Evolutionary conservation across 2,797 vertebrate genomes (phyloP), one percentile per base, ranked within the genome.

Genomic region (Peromyscus eremicus): DNA sequence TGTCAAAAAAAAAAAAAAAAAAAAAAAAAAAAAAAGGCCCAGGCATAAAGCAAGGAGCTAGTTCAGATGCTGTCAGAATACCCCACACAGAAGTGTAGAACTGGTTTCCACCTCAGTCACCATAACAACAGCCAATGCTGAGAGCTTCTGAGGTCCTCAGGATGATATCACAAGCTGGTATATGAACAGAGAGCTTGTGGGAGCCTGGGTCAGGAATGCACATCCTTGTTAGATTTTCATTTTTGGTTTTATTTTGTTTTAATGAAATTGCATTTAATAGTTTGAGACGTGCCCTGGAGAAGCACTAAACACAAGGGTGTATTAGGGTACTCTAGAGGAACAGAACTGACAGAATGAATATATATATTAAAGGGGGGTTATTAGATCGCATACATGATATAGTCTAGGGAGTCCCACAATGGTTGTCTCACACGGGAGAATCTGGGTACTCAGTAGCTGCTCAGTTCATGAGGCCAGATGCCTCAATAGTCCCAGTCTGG

Each of bases 21-120:
- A 86, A 85, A 95, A 89, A 73, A 57, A 86, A 85, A 95, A 89
- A 19, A n/a, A 27, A 60, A 27, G n/a, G 29, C 23, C 46, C 4
- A 14, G n/a, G 17, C 76, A 73, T 57, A 94, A 92, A 75, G 40
- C 64, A 23, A 68, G 76, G 81, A 12, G 0, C 4, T 80, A 16
- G 64, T 25, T 80, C 87, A 83, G 34, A 40, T 17, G 21, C 9
- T 82, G 19, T 66, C 4, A 43, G 52, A 25, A 29, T 76, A 76
- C 8, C 68, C 34, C 4, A 1, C 12, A 49, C n/a, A 75, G 29
- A 68, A 40, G 3, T n/a, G 32, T 25, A 21, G 9, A 34, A 76
- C 11, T 46, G 70, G 17, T 76, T n/a, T 34, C 14, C 23, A 29
- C 23, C 13, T 27, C 32, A 49, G 60, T 27, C 46, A n/a, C 25